Base-by-base conservation (phyloP, 2,888 invertebrate genomes). In the Caenorhabditis sp. region DNA sequence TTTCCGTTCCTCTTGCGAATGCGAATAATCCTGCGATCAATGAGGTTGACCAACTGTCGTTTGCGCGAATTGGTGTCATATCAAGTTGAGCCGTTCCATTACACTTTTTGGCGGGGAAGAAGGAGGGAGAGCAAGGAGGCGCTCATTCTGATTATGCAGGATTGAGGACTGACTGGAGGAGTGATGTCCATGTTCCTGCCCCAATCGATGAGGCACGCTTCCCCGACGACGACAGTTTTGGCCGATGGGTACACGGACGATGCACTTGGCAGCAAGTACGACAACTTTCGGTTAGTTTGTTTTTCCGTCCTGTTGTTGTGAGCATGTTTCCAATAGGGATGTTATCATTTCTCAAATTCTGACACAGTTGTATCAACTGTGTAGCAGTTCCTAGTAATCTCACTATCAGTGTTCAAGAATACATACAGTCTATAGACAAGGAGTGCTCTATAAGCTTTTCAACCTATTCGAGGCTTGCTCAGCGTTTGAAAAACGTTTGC, bases 201-300 rank as follows among this genome's bases (percentile, higher is more conserved):
- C 0, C 66, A 63, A 52, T 41, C 61, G 8, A 53, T 56, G 59
- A 43, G 58, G 50, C 77, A 74, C 55, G 55, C 79, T 11, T 79
- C 83, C n/a, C 78, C 79, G 13, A 84, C 80, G 41, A 85, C 84
- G 20, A 82, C 84, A 0, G 76, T 82, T 39, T 61, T 86, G 20
- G 86, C 85, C 9, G 86, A 86, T 45, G 85, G 86, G 22, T 84
- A 83, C 66, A 84, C 86, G 26, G 86, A 86, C 24, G 80, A 80
- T 58, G 71, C 73, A 5, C 65, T 79, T 11, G 71, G 58, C 3
- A 70, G 65, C 32, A 82, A 82, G 30, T 82, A 82, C 46, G 80
- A 80, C 50, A 82, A 80, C 52, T 78, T 59, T 53, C 30, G 74
- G 78, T 78, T 32, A 76, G 55, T 26, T 15, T 1, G 9, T 3